Conservation (phyloP, 1,140 invertebrate species). For the Mactra quadrangularis region DNA sequence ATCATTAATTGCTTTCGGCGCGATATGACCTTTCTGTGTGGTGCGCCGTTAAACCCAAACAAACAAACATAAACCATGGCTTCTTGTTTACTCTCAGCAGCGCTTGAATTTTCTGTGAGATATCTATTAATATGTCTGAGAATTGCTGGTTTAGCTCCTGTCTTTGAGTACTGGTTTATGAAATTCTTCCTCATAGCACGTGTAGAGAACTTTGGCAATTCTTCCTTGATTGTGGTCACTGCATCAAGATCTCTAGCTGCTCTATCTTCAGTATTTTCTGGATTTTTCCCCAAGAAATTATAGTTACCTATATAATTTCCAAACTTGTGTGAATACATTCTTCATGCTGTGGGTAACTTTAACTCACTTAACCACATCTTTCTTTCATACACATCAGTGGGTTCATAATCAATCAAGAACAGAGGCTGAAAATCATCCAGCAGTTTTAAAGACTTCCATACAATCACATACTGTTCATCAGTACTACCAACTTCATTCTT, state of each 20-base stretch:
- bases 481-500: background rate
- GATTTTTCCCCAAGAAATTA: background rate
- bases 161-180: background rate
- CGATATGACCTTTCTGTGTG: no score
- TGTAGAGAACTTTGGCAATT: background rate
- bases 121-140: background rate
- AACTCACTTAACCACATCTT: no score
- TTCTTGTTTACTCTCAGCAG: background rate
- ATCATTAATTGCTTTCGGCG: no score
- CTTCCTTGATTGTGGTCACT: background rate
- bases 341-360: background rate
- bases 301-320: background rate
- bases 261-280: background rate
- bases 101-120: background rate
- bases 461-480: background rate
- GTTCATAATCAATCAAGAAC: background rate
- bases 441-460: background rate
- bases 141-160: background rate
- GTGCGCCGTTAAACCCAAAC: no score
- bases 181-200: constrained; percentile 1
- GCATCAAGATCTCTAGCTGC: background rate
- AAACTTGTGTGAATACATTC: constrained; percentile 8
- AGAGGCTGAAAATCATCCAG: background rate
- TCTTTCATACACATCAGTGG: background rate
- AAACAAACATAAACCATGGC: no score